Evolutionary conservation across 2,113 vertebrate species (phyloP).

Genomic region (Podarcis raffonei): DNA sequence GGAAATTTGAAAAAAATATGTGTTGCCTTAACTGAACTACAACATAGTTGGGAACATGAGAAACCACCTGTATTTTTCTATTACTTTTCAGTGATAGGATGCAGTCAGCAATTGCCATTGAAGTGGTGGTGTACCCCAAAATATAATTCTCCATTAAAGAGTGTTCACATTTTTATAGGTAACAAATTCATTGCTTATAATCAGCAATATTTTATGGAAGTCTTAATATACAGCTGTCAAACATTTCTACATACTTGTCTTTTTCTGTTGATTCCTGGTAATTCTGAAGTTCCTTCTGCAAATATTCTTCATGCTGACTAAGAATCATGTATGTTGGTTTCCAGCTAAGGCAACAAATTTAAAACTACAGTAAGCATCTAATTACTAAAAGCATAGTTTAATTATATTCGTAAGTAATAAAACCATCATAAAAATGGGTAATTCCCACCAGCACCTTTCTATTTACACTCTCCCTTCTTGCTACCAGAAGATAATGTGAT

Average conservation of each 20-base stretch:
- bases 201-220: background rate
- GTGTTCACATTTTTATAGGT: background rate
- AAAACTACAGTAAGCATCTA: constrained; percentile 16
- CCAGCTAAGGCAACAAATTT: constrained; percentile 71
- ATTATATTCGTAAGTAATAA: background rate
- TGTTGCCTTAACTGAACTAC: background rate
- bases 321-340: constrained; percentile 74
- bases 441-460: background rate
- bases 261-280: constrained; percentile 72
- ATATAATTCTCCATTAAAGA: background rate
- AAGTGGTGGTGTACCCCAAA: background rate
- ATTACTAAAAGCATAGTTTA: constrained; percentile 31
- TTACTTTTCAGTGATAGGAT: background rate
- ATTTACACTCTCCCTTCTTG: background rate
- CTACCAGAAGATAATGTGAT: background rate
- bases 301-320: constrained; percentile 75
- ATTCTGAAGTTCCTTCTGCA: constrained; percentile 67
- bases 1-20: background rate
- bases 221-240: background rate
- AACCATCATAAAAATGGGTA: background rate
- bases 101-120: background rate
- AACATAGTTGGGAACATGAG: background rate
- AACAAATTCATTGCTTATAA: background rate
- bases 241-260: constrained; percentile 71
- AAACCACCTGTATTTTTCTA: background rate